Percentiles rank a stretch among this genome's conserved stretches.
These are phyloP conservation scores for Pithys albifrons DNA, from an alignment of 2,113 vertebrate genomes.

Conservation along the genomic window DNA sequence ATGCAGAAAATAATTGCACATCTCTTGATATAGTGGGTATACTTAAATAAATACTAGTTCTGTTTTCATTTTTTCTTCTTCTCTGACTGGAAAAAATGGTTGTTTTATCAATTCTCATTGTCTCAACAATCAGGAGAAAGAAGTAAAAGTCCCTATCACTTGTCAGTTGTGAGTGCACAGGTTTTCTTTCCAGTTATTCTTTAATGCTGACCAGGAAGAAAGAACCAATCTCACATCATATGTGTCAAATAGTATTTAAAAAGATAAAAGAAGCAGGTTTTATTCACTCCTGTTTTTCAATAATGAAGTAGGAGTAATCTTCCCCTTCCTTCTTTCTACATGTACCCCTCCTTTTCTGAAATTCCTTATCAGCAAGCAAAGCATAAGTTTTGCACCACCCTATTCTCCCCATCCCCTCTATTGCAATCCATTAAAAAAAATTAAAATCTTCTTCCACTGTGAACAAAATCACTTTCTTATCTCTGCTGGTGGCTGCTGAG, in stretches of 20 bases:
- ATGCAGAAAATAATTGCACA: background rate
- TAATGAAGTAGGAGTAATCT: background rate
- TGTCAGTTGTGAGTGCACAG: background rate
- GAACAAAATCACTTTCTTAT: constrained; percentile 15
- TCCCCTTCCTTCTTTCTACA: background rate
- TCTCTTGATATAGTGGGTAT: background rate
- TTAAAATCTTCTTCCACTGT: background rate
- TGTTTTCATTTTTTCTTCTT: background rate
- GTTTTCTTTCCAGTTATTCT: background rate
- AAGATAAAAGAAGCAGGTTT: background rate
- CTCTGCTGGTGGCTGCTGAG: background rate
- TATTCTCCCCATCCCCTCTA: background rate
- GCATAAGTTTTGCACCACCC: background rate
- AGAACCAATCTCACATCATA: background rate
- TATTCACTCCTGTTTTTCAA: background rate
- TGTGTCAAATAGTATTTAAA: background rate
- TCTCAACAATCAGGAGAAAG: background rate
- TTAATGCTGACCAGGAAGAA: background rate
- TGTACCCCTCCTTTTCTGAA: background rate
- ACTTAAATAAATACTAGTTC: background rate
- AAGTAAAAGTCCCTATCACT: background rate
- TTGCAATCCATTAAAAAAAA: background rate
- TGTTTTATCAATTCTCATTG: background rate
- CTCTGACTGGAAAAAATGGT: background rate
- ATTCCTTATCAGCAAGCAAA: background rate